Base-by-base conservation (phyloP, 2,113 vertebrate genomes). In the Alouatta palliata region DNA sequence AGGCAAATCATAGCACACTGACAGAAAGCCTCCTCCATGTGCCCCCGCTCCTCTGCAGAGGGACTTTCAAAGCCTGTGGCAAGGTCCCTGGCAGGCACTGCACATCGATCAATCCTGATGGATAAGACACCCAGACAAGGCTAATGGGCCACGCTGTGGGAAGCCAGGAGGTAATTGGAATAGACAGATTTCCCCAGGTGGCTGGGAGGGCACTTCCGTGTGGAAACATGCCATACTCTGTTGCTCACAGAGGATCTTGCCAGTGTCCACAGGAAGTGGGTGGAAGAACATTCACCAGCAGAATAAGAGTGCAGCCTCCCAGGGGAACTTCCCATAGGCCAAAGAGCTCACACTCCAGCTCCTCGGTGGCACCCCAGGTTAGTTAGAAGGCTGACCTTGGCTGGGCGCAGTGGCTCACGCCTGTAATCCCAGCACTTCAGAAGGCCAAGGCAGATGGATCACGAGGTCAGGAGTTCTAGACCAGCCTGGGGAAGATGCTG, bases 201-300 rank as follows among this genome's bases (percentile, higher is more conserved):
- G 43, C 61, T 19, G 27, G 70, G n/a, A 84, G 43, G 79, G 56
- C 49, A 61, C 6, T n/a, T 82, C 77, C 47, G 32, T 19, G n/a
- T 0, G 1, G 32, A 94, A 35, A 10, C 61, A 6, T 37, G 56
- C 49, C 47, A 27, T 2, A 0, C 32, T 23, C 3, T 1, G 0
- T 7, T 32, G 64, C 58, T 85, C 49, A 23, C 13, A 47, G 40
- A 19, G 61, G 35, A 35, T n/a, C 47, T 10, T 11, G 49, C 58
- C 68, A 32, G 66, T 0, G 0, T 11, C 61, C 82, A 8, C 14
- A 58, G 71, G 37, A 37, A 12, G 7, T 2, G 30, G 23, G 61
- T 30, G 32, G 84, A 81, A 76, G 61, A 71, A n/a, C 19, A 3
- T n/a, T 47, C 37, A 23, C 81, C 19, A 0, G 6, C 12, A 19